These are phyloP conservation scores for Carollia perspicillata DNA, from an alignment of 2,113 vertebrate species.

Conservation along the genomic window DNA sequence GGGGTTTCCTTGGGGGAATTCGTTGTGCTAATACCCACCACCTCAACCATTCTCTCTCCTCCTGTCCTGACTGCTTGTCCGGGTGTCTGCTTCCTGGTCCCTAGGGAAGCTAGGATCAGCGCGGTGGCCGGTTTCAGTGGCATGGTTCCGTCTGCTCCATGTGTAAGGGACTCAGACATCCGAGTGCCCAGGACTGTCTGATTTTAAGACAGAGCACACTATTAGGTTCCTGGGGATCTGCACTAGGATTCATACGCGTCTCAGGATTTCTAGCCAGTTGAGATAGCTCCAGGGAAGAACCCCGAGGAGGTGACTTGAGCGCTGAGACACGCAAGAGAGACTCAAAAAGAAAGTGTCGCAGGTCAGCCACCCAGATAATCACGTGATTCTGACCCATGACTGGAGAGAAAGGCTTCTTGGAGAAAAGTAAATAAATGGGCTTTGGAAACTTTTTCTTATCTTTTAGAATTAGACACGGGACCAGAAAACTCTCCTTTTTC, in stretches of 20 bases:
- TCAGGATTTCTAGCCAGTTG: neutral
- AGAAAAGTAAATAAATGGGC: neutral
- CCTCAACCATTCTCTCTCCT: neutral
- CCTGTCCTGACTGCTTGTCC: neutral
- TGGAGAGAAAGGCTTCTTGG: neutral
- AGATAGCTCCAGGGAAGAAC: neutral
- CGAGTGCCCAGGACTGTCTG: neutral
- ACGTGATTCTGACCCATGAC: neutral
- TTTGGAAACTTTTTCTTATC: neutral
- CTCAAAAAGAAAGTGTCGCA: neutral
- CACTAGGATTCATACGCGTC: neutral
- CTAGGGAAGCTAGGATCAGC: neutral
- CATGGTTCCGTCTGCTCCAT: too few species aligned
- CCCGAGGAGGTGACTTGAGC: neutral
- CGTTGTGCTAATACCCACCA: too few species aligned
- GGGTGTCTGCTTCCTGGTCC: neutral
- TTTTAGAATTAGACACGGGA: neutral
- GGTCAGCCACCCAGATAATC: neutral
- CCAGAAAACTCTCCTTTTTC: neutral
- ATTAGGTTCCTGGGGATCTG: neutral
- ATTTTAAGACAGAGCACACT: neutral
- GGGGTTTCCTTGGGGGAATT: too few species aligned
- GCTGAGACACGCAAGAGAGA: neutral
- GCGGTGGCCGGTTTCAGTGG: neutral
- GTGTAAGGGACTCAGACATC: fast-evolving